phyloP scores from a whole-genome alignment of 2,888 invertebrate genomes.

The Limenitis arthemis region DNA sequence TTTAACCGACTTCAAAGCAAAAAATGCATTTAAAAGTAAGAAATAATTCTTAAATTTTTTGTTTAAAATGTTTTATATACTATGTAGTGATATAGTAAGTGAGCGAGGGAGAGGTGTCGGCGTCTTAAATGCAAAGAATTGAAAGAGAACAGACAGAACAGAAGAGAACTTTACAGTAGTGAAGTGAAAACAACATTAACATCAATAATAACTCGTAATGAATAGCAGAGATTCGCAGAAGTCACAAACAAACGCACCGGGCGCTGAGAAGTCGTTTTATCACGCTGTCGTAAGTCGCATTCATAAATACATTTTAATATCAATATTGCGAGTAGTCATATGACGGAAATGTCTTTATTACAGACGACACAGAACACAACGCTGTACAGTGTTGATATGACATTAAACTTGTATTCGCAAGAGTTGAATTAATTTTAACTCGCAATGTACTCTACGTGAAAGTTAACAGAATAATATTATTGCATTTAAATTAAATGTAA shows the following conservation, averaged over 20 bases:
- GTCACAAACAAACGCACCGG: constrained; percentile 48
- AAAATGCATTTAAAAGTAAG: no score
- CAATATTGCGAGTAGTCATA: constrained; percentile 20
- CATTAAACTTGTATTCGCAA: constrained; percentile 8
- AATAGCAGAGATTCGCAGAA: constrained; percentile 63
- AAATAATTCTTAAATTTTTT: no score
- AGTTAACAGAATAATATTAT: background rate
- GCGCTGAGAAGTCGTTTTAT: constrained; percentile 52
- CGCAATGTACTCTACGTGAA: background rate
- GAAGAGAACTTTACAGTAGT: no score
- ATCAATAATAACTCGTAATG: constrained; percentile 52
- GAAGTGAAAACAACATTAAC: no score
- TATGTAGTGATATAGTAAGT: no score
- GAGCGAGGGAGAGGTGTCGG: no score
- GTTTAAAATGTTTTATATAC: no score
- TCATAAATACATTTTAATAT: constrained; percentile 48
- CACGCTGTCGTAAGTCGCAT: constrained; percentile 38
- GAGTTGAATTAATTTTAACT: background rate
- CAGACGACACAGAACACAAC: constrained; percentile 1
- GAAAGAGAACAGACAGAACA: no score
- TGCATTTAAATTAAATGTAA: background rate
- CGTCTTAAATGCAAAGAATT: no score
- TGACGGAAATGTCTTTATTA: constrained; percentile 33
- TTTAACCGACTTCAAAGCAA: no score
- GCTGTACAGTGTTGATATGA: constrained; percentile 8